Evolutionary conservation across 2,113 vertebrate species (phyloP), one percentile per base, ranked within the genome.

Genomic region (Psophia crepitans): DNA sequence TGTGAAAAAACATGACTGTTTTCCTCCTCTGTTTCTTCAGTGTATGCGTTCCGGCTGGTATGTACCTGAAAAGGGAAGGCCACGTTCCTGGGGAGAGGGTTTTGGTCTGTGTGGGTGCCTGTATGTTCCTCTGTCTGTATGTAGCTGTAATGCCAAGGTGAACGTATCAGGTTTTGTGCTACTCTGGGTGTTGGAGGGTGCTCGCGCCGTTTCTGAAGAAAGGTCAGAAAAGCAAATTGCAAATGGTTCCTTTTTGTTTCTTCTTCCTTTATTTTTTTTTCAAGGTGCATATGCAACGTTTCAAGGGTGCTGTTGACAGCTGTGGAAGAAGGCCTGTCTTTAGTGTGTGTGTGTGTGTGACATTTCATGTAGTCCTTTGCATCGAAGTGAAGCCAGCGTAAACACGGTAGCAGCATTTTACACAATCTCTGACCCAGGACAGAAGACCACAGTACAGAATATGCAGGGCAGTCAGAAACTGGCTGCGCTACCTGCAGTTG

Each of bases 1-100:
- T 90, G 32, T 78, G 83, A 82, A 93, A 81, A 92, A 86, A 56
- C 20, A 43, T 48, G n/a, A 17, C 79, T 88, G 9, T 89, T 90
- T 87, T 84, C 74, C 28, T 24, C 66, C 32, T 83, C 80, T 92
- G 3, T 95, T 90, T 92, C 91, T 93, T 81, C 86, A 85, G 58
- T 69, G 24, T 71, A 35, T 80, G 32, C 63, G 48, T 85, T 91
- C 68, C 84, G 94, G 86, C 53, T 85, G 95, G 91, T 95, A 90
- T 56, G 89, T 93, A 91, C 41, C 57, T 51, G 44, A 56, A 95
- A 85, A 86, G 35, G 76, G 78, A 93, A 65, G 75, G 56, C 51
- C 39, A 15, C 4, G 0, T 66, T 89, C 46, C 64, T 64, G 54
- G 28, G 71, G 26, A 82, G 46, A 73, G 60, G 57, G 32, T 33